A percentile compares a stretch with the other conserved stretches of the same genome.
Evolutionary conservation across 2,888 invertebrate genomes (phyloP).

Genomic region (Leucoptera coffeella): DNA sequence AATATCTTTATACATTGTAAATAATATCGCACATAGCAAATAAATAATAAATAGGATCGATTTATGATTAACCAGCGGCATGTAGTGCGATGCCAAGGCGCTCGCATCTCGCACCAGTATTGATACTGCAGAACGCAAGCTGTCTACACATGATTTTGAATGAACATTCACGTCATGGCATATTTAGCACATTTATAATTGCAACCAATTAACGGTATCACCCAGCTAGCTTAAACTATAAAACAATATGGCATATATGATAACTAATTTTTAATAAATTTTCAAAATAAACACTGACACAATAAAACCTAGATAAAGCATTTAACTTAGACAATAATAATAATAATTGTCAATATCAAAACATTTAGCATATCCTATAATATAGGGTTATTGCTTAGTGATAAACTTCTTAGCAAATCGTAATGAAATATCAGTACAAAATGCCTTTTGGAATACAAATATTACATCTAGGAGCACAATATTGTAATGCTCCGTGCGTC

Average conservation of each 20-base stretch:
- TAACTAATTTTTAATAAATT: conserved; percentile 42
- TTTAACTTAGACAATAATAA: conserved; percentile 45
- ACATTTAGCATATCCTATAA: conserved; percentile 28
- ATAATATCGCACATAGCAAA: conserved; percentile 52
- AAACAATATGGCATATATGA: conserved; percentile 48
- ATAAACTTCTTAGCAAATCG: conserved; percentile 37
- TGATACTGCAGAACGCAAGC: no score
- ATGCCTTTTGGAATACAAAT: conserved; percentile 33
- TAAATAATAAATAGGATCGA: conserved; percentile 51
- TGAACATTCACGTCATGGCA: conserved; percentile 32
- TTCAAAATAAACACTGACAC: conserved; percentile 40
- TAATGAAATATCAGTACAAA: conserved; percentile 48
- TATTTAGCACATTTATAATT: conserved; percentile 12
- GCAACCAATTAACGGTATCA: conserved; percentile 31
- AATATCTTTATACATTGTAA: conserved; percentile 51
- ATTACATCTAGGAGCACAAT: no score
- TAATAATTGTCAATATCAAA: conserved; percentile 52
- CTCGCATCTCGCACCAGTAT: no score
- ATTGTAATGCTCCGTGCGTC: no score
- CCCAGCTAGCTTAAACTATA: conserved; percentile 40
- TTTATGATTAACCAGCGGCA: no score
- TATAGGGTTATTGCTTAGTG: conserved; percentile 49
- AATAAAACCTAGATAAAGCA: conserved; percentile 36
- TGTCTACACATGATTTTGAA: no score
- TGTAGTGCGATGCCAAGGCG: no score